Evolutionary conservation across 1,140 invertebrate genomes (phyloP).

Genomic region (Heliconius eleuchia): DNA sequence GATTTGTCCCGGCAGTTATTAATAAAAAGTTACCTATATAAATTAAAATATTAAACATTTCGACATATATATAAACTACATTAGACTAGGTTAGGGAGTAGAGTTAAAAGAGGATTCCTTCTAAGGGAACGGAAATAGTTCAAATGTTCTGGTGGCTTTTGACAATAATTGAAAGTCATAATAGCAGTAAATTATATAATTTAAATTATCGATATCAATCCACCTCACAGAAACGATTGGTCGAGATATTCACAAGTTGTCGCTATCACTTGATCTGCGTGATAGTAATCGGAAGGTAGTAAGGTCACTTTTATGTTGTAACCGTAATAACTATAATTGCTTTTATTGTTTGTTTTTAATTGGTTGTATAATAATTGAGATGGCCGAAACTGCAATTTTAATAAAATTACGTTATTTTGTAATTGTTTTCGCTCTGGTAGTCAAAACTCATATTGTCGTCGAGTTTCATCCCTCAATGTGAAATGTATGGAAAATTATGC

Average conservation of each 20-base stretch:
- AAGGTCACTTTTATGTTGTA: conserved; percentile 4
- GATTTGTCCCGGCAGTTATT: too few species aligned
- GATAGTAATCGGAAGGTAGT: not conserved
- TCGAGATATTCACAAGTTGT: not conserved
- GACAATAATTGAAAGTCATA: not conserved
- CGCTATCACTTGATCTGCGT: not conserved
- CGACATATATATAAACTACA: too few species aligned
- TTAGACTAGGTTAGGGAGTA: too few species aligned
- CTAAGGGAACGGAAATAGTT: too few species aligned
- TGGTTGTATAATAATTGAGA: not conserved
- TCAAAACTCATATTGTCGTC: too few species aligned
- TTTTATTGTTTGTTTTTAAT: not conserved
- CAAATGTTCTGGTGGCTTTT: too few species aligned
- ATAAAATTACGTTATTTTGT: not conserved
- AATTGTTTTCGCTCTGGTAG: too few species aligned
- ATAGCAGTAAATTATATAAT: not conserved
- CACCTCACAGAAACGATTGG: not conserved
- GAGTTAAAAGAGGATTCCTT: too few species aligned
- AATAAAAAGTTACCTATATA: too few species aligned
- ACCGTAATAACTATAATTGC: not conserved
- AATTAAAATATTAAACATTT: too few species aligned
- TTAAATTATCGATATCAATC: not conserved
- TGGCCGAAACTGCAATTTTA: not conserved
- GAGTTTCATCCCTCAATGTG: too few species aligned
- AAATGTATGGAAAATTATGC: too few species aligned